Evolutionary conservation across 2,797 vertebrate species (phyloP).

Genomic region (Lithobates pipiens): DNA sequence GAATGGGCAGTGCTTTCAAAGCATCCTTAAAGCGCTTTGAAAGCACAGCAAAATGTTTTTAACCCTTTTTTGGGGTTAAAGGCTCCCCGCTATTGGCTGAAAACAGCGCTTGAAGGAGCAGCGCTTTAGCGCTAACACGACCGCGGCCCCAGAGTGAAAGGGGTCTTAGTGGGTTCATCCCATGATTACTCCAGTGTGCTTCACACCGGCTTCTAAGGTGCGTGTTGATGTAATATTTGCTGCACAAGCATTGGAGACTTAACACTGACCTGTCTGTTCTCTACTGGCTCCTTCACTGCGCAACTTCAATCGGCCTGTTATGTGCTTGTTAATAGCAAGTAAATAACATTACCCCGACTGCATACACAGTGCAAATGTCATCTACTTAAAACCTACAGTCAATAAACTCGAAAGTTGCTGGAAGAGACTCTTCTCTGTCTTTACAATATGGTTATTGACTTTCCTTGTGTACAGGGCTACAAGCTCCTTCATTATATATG

Average conservation of each 20-base stretch:
- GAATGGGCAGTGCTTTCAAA: too few relatives aligned
- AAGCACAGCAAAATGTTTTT: too few relatives aligned
- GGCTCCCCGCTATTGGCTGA: too few relatives aligned
- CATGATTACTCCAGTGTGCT: not conserved
- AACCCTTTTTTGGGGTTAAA: too few relatives aligned
- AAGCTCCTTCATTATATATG: not conserved
- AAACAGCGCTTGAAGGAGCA: too few relatives aligned
- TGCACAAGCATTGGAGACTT: not conserved
- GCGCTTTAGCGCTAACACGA: too few relatives aligned
- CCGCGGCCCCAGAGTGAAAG: too few relatives aligned
- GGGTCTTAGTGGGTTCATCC: not conserved
- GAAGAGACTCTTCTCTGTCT: not conserved
- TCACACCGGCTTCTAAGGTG: not conserved
- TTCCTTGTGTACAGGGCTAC: not conserved
- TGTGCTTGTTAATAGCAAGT: constrained; percentile 36
- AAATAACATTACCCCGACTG: not conserved
- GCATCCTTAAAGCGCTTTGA: too few relatives aligned
- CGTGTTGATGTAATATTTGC: constrained; percentile 2
- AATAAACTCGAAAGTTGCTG: not conserved
- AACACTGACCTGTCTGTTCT: constrained; percentile 29
- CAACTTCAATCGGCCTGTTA: constrained; percentile 10
- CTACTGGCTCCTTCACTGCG: not conserved
- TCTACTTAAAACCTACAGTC: not conserved
- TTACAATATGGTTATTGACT: not conserved
- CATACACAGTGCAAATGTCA: not conserved